phyloP scores from a whole-genome alignment of 2,888 invertebrate species.

The Endomychus coccineus region DNA sequence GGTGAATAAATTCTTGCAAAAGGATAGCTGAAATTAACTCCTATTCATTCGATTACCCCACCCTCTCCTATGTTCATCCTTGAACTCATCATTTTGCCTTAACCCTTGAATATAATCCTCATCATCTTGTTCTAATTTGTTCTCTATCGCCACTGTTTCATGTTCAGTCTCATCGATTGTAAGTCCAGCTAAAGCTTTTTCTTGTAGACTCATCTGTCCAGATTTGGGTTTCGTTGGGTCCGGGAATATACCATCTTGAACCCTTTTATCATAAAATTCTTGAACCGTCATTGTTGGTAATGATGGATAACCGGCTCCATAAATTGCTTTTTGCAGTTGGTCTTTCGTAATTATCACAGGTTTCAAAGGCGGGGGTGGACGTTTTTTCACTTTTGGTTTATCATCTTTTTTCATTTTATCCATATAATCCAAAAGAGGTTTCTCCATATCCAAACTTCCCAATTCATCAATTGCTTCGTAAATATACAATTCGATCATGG shows the following conservation, averaged over 20 bases:
- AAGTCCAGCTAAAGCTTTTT: constrained; percentile 36
- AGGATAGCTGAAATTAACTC: no score
- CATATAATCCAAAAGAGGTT: constrained; percentile 68
- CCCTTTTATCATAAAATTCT: constrained; percentile 89
- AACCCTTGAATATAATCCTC: constrained; percentile 56
- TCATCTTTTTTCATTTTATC: constrained; percentile 48
- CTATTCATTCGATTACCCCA: constrained; percentile 80
- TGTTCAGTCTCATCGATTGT: constrained; percentile 47
- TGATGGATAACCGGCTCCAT: constrained; percentile 90
- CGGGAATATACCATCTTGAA: constrained; percentile 59
- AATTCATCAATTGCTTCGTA: constrained; percentile 74
- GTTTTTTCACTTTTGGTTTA: constrained; percentile 36
- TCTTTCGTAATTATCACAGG: constrained; percentile 87
- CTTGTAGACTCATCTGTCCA: constrained; percentile 35
- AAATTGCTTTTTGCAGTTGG: constrained; percentile 83
- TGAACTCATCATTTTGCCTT: constrained; percentile 77
- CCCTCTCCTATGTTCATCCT: constrained; percentile 78
- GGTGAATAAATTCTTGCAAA: no score
- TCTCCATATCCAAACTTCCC: constrained; percentile 68
- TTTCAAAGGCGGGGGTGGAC: constrained; percentile 47
- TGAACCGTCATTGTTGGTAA: constrained; percentile 87
- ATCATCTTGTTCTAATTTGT: constrained; percentile 63
- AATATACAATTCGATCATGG: constrained; percentile 66
- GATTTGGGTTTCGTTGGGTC: constrained; percentile 41
- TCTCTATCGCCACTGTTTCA: constrained; percentile 57